A percentile compares a stretch with the other conserved stretches of the same genome.
phyloP scores from a whole-genome alignment of 2,888 invertebrate genomes.

The Drosophila melanosoma region DNA sequence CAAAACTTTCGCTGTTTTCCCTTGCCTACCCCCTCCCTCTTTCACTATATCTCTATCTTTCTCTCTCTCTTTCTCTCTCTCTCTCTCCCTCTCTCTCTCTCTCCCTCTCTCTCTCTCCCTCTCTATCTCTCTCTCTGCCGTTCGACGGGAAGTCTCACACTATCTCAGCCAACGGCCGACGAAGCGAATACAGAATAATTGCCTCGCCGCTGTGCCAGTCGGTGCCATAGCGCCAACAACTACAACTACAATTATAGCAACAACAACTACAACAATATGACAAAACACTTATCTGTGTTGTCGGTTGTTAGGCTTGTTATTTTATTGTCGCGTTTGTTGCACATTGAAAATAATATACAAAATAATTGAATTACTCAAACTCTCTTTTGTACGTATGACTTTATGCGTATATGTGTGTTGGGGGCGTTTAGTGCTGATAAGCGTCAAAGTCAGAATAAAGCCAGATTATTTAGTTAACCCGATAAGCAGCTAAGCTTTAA shows the following conservation, averaged over 20 bases:
- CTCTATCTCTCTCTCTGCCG: neutral
- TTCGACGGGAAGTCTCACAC: slow-evolving; percentile 69
- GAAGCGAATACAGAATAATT: slow-evolving; percentile 72
- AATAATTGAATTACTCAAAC: slow-evolving; percentile 78
- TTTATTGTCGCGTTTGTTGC: slow-evolving; percentile 76
- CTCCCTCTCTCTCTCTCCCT: neutral
- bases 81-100: neutral
- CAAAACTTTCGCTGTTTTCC: slow-evolving; percentile 63
- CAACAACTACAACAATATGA: slow-evolving; percentile 31
- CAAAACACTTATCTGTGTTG: slow-evolving; percentile 63
- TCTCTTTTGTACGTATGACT: neutral
- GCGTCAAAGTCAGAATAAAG: slow-evolving; percentile 29
- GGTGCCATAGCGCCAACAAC: slow-evolving; percentile 77
- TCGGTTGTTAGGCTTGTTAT: slow-evolving; percentile 50
- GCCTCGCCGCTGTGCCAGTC: slow-evolving; percentile 79
- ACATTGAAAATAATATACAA: slow-evolving; percentile 79
- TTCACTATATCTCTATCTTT: neutral
- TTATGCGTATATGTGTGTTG: slow-evolving; percentile 1
- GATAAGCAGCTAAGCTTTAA: slow-evolving; percentile 11
- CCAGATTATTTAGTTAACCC: slow-evolving; percentile 25
- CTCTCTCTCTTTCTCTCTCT: too few relatives aligned
- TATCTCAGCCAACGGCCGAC: slow-evolving; percentile 68
- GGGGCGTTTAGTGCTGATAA: slow-evolving; percentile 35
- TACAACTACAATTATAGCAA: slow-evolving; percentile 26
- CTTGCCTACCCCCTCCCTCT: slow-evolving; percentile 11